Evolutionary conservation across 2,888 invertebrate species (phyloP), one percentile per base, ranked within the genome.

Genomic region (Pimpla rufipes): DNA sequence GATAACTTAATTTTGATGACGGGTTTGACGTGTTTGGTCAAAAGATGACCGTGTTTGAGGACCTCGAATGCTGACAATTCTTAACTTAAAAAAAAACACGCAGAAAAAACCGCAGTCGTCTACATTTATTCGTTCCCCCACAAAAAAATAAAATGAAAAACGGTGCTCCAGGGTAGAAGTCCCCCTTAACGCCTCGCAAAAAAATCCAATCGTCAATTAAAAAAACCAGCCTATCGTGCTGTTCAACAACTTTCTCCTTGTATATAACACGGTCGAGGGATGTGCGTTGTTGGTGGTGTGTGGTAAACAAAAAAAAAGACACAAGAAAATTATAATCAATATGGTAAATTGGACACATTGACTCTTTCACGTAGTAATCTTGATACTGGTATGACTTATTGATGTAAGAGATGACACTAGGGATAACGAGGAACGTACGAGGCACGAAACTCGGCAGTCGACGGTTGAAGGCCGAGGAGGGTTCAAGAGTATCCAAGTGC

Each of bases 361-460:
- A 78, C 68, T 82, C 68, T 70, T 80, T 81, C 70, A 84, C 77
- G 86, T 86, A 86, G 86, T 85, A 79, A 81, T 79, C 64, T 85
- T 81, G 81, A 77, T 73, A 81, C 74, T 82, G 79, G 80, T 81
- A 74, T 75, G 75, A 78, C 68, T 73, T 77, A 84, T 81, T 81
- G 83, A 62, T 85, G 85, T 80, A 81, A 84, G 37, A 55, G 79
- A 79, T 71, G 79, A 78, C 45, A 75, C 67, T 57, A 70, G 47
- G 45, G 66, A 76, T 55, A 23, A 74, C 23, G 75, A 84, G n/a
- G 57, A 80, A 68, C 64, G 67, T 66, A 78, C 47, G 47, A 71
- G 71, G 55, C 35, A 52, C 18, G 52, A 29, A 62, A 45, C 29
- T 73, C 62, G 47, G 59, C 45, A 62, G 47, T 73, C 73, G 42